A percentile compares a stretch with the other conserved stretches of the same genome.
Evolutionary conservation across 2,888 invertebrate species (phyloP).

Genomic region (Sphecodes monilicornis): DNA sequence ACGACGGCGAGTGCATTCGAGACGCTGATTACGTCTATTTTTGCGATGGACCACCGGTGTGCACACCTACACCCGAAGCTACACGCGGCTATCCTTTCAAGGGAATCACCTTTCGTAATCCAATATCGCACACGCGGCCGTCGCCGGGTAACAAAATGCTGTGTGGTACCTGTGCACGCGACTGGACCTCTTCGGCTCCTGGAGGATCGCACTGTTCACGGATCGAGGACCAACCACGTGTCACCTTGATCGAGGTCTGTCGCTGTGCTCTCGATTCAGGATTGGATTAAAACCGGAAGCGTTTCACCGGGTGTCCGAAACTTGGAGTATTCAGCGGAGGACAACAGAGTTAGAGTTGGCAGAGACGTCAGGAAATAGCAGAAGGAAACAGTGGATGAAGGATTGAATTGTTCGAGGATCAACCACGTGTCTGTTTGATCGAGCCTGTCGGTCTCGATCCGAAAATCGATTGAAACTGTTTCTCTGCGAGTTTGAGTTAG

Average conservation of each 20-base stretch:
- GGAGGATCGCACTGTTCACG: neutral
- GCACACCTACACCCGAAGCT: conserved; percentile 18
- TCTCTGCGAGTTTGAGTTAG: no score
- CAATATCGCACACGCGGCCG: conserved; percentile 44
- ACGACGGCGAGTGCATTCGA: neutral
- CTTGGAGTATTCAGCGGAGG: no score
- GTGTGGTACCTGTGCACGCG: neutral
- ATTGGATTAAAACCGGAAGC: neutral
- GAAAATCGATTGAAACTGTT: no score
- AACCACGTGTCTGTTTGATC: no score
- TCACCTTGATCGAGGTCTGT: neutral
- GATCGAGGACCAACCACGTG: neutral
- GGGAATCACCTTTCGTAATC: conserved; percentile 54
- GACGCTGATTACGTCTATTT: conserved; percentile 43
- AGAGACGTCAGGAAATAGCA: no score
- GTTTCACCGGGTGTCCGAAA: neutral
- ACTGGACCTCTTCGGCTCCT: neutral
- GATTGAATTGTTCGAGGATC: no score
- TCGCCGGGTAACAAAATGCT: neutral
- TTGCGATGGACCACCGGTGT: neutral
- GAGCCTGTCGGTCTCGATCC: no score
- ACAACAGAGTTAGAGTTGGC: no score
- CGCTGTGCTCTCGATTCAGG: neutral
- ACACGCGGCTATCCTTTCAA: conserved; percentile 50
- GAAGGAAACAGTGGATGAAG: no score